Evolutionary conservation across 2,888 invertebrate species (phyloP), one percentile per base, ranked within the genome.

Genomic region (Busseola fusca): DNA sequence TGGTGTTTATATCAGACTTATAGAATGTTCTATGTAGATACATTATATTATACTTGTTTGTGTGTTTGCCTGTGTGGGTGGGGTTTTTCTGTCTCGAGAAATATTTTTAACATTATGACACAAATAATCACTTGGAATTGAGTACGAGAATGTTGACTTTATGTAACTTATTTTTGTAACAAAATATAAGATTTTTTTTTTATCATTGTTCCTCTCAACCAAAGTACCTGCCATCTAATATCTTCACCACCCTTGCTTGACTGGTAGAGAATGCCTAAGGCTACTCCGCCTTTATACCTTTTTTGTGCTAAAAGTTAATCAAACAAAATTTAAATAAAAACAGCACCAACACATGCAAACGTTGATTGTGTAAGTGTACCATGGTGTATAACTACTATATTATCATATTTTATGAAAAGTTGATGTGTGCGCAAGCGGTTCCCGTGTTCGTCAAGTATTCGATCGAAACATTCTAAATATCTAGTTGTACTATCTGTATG

Each of bases 11-110:
- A 84, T 84, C 80, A 76, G 72, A 82, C 76, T 78, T 84, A 69
- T 82, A 82, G 80, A 34, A 74, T 76, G 83, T 83, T 84, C 83
- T 84, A 74, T 74, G 74, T 84, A 84, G 83, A 73, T 73, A 73
- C 69, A 76, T 76, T 59, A 74, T 82, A 78, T 76, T 74, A 59
- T 81, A 82, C 54, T 48, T 70, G 73, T 82, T 76, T 76, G 63
- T 72, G 37, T 65, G 73, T 71, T 71, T 64, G 67, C 56, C 37
- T 70, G 67, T 74, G 68, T 69, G 50, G 10, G 57, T 66, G 81
- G 7, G n/a, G 42, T 1, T 64, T 40, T n/a, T 7, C 4, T 37
- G 25, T 18, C 25, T 60, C 27, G 9, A 4, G 21, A 27, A 21
- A 27, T 21, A 9, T 62, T 27, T 45, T 27, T 7, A 45, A 9